Evolutionary conservation across 1,140 invertebrate genomes (phyloP).

Genomic region (Drosophila lini): DNA sequence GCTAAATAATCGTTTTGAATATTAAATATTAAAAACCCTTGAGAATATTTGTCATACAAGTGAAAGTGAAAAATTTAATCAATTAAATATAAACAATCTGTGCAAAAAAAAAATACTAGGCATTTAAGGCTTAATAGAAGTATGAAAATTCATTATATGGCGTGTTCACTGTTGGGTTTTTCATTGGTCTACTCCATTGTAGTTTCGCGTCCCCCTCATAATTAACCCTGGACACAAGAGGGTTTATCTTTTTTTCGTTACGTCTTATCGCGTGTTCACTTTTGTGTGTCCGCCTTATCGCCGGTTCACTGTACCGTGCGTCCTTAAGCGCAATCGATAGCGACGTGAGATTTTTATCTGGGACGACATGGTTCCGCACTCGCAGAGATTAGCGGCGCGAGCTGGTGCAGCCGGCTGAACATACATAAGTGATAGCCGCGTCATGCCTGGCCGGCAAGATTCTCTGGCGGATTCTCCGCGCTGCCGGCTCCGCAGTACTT

Average conservation of each 20-base stretch:
- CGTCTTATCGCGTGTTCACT: background rate
- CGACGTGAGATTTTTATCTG: slow-evolving; percentile 38
- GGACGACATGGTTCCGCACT: slow-evolving; percentile 33
- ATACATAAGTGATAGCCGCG: slow-evolving; percentile 5
- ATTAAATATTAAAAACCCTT: no score
- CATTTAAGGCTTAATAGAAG: background rate
- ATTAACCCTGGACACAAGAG: background rate
- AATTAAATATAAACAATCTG: no score
- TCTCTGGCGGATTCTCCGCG: slow-evolving; percentile 8
- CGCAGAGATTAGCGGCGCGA: slow-evolving; percentile 34
- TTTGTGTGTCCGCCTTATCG: slow-evolving; percentile 9
- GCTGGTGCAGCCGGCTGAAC: background rate
- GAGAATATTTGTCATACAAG: no score
- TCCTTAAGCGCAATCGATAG: slow-evolving; percentile 23
- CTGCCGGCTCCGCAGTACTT: background rate
- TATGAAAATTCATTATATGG: background rate
- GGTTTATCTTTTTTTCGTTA: background rate
- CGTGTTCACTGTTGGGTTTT: background rate
- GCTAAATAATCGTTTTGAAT: no score
- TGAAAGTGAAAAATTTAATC: no score
- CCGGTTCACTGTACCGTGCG: slow-evolving; percentile 19
- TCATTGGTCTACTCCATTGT: background rate
- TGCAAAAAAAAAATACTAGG: no score
- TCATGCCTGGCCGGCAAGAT: slow-evolving; percentile 16
- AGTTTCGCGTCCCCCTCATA: background rate